Base-by-base conservation (phyloP, 2,888 invertebrate genomes). In the Meiosimyza decipiens region DNA sequence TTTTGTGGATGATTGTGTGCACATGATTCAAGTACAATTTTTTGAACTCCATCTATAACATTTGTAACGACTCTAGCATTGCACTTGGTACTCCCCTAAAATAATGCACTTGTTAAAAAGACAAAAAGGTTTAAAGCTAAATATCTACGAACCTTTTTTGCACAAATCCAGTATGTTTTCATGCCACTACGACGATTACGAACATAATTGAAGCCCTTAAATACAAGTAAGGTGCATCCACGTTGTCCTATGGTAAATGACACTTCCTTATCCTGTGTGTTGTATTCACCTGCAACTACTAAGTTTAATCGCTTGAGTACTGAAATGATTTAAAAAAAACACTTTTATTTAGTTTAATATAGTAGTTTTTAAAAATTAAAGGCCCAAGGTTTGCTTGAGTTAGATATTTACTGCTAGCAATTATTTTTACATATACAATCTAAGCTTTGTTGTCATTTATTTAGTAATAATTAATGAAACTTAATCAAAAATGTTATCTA, bases 111-210 rank as follows among this genome's bases (percentile, higher is more conserved):
- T 50, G 9, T 16, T 33, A 28, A n/a, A 65, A 62, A 13, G 11
- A 49, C 40, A 4, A 7, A 50, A 64, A 50, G 51, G 12, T 3
- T 50, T 64, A 50, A 50, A 16, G 22, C 9, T 57, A 52, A 50
- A 6, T 15, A 11, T 13, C 51, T 13, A 71, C 75, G 77, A 71
- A 87, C 87, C 82, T 87, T 87, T 76, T 86, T 87, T 2, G 87
- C 83, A 74, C 87, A 87, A 72, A 87, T 86, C 87, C 87, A 87
- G 74, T 87, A 87, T 0, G 86, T 87, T 76, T 86, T 87, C 3
- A 82, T 79, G 2, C 85, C 86, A 70, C 83, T 85, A n/a, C 82
- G 80, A 16, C 87, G 82, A 78, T 87, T 87, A 40, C 85, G 82
- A 47, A 87, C 87, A 77, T 84, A 87, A 76, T 82, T 83, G 76